phyloP scores from a whole-genome alignment of 1,140 invertebrate genomes.

The Paracyclopina nana region DNA sequence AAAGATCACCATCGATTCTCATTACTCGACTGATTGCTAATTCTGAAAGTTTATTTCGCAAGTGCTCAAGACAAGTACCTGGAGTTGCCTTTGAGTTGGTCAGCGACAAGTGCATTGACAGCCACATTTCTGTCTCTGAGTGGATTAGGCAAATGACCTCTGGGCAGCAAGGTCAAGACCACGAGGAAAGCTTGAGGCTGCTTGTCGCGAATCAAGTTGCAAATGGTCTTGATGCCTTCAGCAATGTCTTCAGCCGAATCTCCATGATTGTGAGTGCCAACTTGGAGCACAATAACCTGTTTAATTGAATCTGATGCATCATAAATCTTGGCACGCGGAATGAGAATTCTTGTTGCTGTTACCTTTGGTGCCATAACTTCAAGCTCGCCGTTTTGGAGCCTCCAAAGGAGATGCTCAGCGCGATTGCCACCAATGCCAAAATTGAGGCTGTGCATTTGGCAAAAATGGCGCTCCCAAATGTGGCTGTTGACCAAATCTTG shows the following conservation, averaged over 20 bases:
- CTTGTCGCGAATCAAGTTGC: conserved; percentile 45
- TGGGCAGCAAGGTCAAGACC: conserved; percentile 42
- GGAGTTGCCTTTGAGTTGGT: conserved; percentile 22
- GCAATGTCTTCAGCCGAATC: conserved; percentile 52
- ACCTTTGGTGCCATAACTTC: conserved; percentile 70
- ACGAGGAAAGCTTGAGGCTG: conserved; percentile 39
- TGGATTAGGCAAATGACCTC: conserved; percentile 56
- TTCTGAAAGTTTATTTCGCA: too few relatives aligned
- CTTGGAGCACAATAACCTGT: conserved; percentile 59
- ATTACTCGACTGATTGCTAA: too few relatives aligned
- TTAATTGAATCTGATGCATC: too few relatives aligned
- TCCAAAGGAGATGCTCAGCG: conserved; percentile 70
- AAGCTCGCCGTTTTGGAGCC: conserved; percentile 64
- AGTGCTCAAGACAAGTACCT: too few relatives aligned
- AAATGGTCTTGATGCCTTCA: conserved; percentile 55
- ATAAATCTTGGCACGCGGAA: too few relatives aligned
- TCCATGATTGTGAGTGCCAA: conserved; percentile 65
- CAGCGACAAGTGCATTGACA: conserved; percentile 48
- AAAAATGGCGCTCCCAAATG: conserved; percentile 66
- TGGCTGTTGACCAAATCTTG: conserved; percentile 52
- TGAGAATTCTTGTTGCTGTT: too few relatives aligned
- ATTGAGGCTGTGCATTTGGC: conserved; percentile 63
- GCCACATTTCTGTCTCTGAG: conserved; percentile 47
- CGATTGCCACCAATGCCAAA: conserved; percentile 72
- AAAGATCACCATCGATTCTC: conserved; percentile 35